A percentile compares a stretch with the other conserved stretches of the same genome.
phyloP scores from a whole-genome alignment of 2,797 vertebrate genomes.

The Lacerta viridis region DNA sequence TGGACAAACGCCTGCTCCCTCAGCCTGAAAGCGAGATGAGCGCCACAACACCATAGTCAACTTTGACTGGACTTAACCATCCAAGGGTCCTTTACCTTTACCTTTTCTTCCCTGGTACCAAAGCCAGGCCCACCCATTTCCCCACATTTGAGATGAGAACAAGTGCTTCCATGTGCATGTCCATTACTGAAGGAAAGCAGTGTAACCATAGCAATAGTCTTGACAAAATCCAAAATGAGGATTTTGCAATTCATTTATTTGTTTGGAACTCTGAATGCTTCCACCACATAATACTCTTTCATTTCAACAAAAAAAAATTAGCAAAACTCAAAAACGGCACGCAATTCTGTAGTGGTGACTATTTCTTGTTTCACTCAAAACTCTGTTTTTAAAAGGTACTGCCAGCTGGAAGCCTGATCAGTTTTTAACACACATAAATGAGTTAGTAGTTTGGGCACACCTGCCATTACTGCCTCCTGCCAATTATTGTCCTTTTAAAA shows the following conservation, averaged over 20 bases:
- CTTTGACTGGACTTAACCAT: too few relatives aligned
- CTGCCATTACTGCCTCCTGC: slow-evolving; percentile 1
- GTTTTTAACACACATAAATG: slow-evolving; percentile 33
- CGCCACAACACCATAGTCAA: too few relatives aligned
- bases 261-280: background rate
- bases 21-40: too few relatives aligned
- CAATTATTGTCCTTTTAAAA: slow-evolving; percentile 25
- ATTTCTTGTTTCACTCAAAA: background rate
- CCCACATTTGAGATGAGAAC: background rate
- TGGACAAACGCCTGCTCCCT: too few relatives aligned
- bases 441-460: slow-evolving; percentile 4
- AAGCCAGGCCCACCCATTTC: too few relatives aligned
- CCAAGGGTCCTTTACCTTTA: too few relatives aligned
- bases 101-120: too few relatives aligned
- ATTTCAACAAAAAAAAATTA: background rate
- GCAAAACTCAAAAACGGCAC: background rate
- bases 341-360: background rate
- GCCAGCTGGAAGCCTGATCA: background rate
- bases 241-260: background rate
- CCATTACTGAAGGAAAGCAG: background rate
- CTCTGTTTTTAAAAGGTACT: slow-evolving; percentile 16
- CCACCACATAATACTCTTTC: background rate
- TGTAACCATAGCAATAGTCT: background rate
- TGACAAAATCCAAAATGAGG: background rate
- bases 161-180: background rate